phyloP scores from a whole-genome alignment of 1,140 invertebrate genomes.

The Drosophila burlai region DNA sequence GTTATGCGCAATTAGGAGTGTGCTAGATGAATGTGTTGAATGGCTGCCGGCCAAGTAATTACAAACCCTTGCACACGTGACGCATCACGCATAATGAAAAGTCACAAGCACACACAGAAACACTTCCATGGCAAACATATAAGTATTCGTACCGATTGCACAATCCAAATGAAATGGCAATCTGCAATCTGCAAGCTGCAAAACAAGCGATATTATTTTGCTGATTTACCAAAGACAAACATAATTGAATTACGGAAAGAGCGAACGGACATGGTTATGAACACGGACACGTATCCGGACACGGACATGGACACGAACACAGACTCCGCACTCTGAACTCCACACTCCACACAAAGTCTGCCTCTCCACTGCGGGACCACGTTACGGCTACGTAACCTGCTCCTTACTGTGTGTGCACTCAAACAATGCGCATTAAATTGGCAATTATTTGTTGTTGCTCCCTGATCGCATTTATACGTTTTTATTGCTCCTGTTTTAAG shows the following conservation, averaged over 20 bases:
- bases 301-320: conserved; percentile 3
- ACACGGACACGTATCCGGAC: conserved; percentile 35
- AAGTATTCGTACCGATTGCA: conserved; percentile 14
- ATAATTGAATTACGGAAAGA: conserved; percentile 79
- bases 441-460: conserved; percentile 70
- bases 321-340: conserved; percentile 5
- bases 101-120: conserved; percentile 16
- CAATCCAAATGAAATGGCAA: conserved; percentile 50
- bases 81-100: conserved; percentile 58
- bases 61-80: conserved; percentile 41
- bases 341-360: neutral
- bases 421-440: conserved; percentile 74
- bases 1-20: conserved; percentile 57
- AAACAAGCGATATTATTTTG: conserved; percentile 76
- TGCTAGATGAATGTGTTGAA: conserved; percentile 47
- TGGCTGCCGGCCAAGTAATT: conserved; percentile 40
- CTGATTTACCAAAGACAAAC: conserved; percentile 81
- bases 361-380: conserved; percentile 4
- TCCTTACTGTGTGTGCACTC: conserved; percentile 50
- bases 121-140: neutral
- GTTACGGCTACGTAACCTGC: conserved; percentile 31
- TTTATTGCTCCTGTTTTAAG: conserved; percentile 44
- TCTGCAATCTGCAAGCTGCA: conserved; percentile 52
- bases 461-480: conserved; percentile 53
- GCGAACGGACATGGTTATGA: conserved; percentile 42